These are phyloP conservation scores for Sebastes steindachneri DNA, from an alignment of 2,797 vertebrate species.

Conservation along the genomic window DNA sequence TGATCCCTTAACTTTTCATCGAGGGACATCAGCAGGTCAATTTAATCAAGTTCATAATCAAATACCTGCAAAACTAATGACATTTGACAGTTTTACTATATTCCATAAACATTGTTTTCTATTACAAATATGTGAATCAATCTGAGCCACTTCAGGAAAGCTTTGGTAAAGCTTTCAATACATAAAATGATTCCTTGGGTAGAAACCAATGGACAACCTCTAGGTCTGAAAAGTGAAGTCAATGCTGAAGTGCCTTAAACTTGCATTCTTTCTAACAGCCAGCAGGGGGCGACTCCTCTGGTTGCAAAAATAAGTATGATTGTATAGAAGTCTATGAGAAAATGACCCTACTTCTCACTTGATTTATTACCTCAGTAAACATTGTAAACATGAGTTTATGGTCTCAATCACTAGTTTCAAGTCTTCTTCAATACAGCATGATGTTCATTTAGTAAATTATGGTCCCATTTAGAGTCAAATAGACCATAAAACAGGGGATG, in stretches of 20 bases:
- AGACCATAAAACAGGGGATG: no score
- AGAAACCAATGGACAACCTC: accelerated
- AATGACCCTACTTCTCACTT: no score
- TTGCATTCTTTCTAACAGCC: accelerated
- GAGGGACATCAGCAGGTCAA: neutral
- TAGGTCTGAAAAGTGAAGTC: neutral
- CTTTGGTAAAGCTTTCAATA: neutral
- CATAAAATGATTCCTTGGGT: neutral
- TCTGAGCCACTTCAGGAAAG: neutral
- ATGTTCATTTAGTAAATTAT: no score
- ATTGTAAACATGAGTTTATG: no score
- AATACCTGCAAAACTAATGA: neutral
- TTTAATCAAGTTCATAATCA: neutral
- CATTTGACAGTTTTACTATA: neutral
- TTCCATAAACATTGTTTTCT: neutral
- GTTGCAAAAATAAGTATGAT: no score
- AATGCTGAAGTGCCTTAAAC: no score
- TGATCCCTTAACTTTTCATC: neutral
- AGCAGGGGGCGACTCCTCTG: no score
- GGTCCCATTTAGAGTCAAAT: no score
- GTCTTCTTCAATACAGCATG: no score
- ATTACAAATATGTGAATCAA: neutral
- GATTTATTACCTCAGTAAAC: no score
- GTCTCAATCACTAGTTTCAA: no score
- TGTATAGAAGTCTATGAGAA: no score